Conservation (phyloP, 2,797 vertebrate genomes). For the Cryptoblepharus egeriae region DNA sequence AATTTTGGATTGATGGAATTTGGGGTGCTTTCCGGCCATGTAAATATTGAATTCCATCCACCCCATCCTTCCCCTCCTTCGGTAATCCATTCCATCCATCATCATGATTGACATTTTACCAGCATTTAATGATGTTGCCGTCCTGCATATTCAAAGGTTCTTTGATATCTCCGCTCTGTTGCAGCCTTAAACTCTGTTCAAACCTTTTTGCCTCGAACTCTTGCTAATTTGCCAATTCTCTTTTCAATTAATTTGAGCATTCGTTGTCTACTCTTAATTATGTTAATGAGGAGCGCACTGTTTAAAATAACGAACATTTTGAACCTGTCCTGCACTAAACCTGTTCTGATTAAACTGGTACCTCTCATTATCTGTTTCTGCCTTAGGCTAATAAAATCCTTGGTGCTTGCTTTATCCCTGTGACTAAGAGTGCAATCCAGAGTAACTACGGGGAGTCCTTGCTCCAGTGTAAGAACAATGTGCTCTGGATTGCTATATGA, state of each 20-base stretch:
- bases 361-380: slow-evolving; percentile 10
- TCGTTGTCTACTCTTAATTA: slow-evolving; percentile 68
- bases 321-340: slow-evolving; percentile 36
- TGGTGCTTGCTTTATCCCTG: too few species aligned
- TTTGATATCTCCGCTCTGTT: slow-evolving; percentile 50
- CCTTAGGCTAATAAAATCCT: neutral
- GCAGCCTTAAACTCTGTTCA: slow-evolving; percentile 59
- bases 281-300: slow-evolving; percentile 63
- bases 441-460: too few species aligned
- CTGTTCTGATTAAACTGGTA: slow-evolving; percentile 25
- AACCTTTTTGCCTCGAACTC: too few species aligned
- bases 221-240: slow-evolving; percentile 74
- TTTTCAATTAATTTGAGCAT: slow-evolving; percentile 66
- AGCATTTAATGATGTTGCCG: slow-evolving; percentile 19
- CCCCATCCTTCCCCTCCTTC: too few species aligned
- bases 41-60: neutral
- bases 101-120: neutral
- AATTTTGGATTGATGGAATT: too few species aligned
- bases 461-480: too few species aligned
- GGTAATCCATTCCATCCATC: neutral
- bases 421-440: too few species aligned
- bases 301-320: slow-evolving; percentile 66
- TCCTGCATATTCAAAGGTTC: slow-evolving; percentile 52
- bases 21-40: too few species aligned
- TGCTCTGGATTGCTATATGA: too few species aligned